phyloP scores from a whole-genome alignment of 2,113 vertebrate genomes.

The Montifringilla adamsi region DNA sequence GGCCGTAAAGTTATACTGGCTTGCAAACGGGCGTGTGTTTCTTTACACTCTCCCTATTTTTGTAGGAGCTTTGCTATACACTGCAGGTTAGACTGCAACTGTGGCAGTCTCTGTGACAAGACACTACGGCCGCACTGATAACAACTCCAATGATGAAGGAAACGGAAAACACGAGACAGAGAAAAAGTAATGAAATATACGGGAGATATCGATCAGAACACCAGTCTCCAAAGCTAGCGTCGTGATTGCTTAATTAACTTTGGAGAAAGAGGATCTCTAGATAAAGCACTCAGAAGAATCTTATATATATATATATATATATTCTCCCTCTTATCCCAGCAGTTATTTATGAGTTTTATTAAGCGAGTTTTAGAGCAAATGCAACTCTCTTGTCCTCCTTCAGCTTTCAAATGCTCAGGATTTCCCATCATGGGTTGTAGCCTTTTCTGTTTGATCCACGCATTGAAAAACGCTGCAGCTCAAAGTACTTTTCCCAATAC shows the following conservation, averaged over 20 bases:
- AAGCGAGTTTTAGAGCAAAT: neutral
- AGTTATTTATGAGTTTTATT: neutral
- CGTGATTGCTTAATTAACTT: constrained; percentile 12
- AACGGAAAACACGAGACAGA: constrained; percentile 5
- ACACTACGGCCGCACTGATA: neutral
- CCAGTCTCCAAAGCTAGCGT: neutral
- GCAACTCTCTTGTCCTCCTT: neutral
- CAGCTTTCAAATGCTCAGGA: neutral
- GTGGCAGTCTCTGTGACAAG: neutral
- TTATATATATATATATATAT: neutral
- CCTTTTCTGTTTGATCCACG: neutral
- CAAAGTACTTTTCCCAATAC: neutral
- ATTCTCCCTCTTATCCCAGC: neutral
- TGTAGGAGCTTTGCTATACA: neutral
- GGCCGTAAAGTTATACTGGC: neutral
- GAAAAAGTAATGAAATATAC: constrained; percentile 46
- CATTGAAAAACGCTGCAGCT: neutral
- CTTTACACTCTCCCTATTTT: neutral
- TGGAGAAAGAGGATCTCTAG: neutral
- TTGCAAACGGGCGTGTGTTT: neutral
- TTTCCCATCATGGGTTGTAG: neutral
- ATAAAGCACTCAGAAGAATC: neutral
- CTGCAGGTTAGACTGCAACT: neutral
- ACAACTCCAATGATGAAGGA: constrained; percentile 37
- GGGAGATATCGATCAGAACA: constrained; percentile 31